Percentiles rank a stretch among this genome's conserved stretches.
Conservation (phyloP, 2,888 invertebrate genomes). For the Euphydryas editha region DNA sequence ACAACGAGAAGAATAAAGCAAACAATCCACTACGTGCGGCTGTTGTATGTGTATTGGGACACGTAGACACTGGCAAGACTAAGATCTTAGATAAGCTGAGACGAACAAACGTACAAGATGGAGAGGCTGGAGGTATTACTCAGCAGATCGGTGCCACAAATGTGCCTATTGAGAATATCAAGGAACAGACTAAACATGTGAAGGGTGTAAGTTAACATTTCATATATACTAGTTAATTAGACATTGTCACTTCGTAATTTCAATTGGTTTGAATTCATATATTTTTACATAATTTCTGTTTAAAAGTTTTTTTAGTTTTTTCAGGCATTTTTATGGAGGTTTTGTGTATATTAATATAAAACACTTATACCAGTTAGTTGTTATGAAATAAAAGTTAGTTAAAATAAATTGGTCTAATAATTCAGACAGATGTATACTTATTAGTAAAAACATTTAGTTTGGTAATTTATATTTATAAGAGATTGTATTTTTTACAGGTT, state of each 20-base stretch:
- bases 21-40: slow-evolving; percentile 91
- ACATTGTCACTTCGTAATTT: too few relatives aligned
- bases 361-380: too few relatives aligned
- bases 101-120: slow-evolving; percentile 95
- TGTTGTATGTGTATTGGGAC: slow-evolving; percentile 99
- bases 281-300: too few relatives aligned
- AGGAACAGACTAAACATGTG: slow-evolving; percentile 96
- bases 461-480: too few relatives aligned
- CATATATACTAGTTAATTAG: background rate
- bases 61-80: slow-evolving; percentile 99
- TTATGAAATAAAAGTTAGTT: too few relatives aligned
- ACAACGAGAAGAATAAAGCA: slow-evolving; percentile 74
- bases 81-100: slow-evolving; percentile 98
- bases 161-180: slow-evolving; percentile 97
- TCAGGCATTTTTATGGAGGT: too few relatives aligned
- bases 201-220: slow-evolving; percentile 89
- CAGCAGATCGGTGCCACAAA: slow-evolving; percentile 99
- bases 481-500: slow-evolving; percentile 81
- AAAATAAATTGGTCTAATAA: too few relatives aligned
- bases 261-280: too few relatives aligned
- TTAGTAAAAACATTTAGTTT: too few relatives aligned
- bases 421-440: too few relatives aligned
- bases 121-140: slow-evolving; percentile 99
- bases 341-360: too few relatives aligned
- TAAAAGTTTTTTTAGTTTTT: too few relatives aligned